Evolutionary conservation across 2,113 vertebrate genomes (phyloP), one percentile per base, ranked within the genome.

Genomic region (Rhabdornis inornatus): DNA sequence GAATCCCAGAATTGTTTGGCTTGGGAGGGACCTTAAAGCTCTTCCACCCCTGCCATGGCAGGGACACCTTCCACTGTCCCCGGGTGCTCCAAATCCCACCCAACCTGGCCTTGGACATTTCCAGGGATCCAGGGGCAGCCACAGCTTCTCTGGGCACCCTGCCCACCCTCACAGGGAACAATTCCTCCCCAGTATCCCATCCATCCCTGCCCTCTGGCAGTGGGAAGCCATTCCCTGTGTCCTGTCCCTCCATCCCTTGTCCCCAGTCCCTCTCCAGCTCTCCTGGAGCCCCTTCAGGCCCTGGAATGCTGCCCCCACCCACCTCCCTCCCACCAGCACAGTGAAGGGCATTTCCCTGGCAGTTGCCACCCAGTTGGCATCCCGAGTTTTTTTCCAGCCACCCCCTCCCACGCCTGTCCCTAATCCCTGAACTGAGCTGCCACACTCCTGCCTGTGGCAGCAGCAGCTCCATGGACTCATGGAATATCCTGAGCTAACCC

Each of bases 111-210:
- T 64, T 1, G 57, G 42, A 0, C 66, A 37, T 4, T 80, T 0
- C 50, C 85, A 64, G 66, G 50, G 76, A 80, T 72, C 28, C 69
- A 83, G 85, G 49, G 16, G 30, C 84, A 63, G 40, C 65, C 74
- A 2, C 84, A 87, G 47, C 84, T 70, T 1, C 56, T 80, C 65
- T 49, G 75, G 40, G 30, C 13, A 56, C 3, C 75, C 40, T 40
- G 6, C 2, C 5, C 64, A 24, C 15, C 28, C 30, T 55, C 3
- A 0, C 23, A 69, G 64, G 0, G 1, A 40, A 0, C 0, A 12
- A 64, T 80, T 71, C 7, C 49, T n/a, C 2, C 66, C 75, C 57
- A 49, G 9, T 9, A 10, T 64, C 35, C 57, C 66, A 72, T 5
- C 18, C 0, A 10, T 0, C 9, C 12, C 63, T 12, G 5, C 7